Evolutionary conservation across 2,113 vertebrate species (phyloP).

Genomic region (Podarcis muralis): DNA sequence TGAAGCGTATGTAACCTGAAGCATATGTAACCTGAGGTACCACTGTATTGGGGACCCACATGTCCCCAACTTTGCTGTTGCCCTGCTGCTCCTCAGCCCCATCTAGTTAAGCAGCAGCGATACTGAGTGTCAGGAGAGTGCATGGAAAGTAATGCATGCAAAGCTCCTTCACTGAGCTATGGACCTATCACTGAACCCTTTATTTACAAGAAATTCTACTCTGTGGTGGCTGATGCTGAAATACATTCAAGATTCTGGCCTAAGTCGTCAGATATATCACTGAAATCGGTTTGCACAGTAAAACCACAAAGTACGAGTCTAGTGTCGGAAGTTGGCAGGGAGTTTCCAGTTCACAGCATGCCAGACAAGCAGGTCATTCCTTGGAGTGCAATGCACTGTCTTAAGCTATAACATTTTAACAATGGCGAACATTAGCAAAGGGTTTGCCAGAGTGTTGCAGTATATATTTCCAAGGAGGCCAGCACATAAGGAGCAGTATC

Average conservation of each 20-base stretch:
- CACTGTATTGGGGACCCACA: background rate
- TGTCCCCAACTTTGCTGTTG: no score
- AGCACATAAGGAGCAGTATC: background rate
- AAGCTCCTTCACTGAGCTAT: background rate
- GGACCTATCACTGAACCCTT: background rate
- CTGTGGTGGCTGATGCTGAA: background rate
- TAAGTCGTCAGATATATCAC: constrained; percentile 30
- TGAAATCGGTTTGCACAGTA: constrained; percentile 20
- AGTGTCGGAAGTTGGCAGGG: constrained; percentile 12
- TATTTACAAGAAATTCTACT: background rate
- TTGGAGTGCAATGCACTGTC: background rate
- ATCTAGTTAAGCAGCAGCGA: no score
- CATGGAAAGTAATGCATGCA: background rate
- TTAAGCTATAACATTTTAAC: constrained; percentile 24
- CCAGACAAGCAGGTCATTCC: constrained; percentile 17
- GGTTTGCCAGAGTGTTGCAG: constrained; percentile 19
- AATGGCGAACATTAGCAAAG: constrained; percentile 27
- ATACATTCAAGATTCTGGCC: background rate
- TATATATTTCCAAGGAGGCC: constrained; percentile 33
- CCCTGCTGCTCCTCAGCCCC: no score
- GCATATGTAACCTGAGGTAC: no score
- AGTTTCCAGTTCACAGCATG: constrained; percentile 5
- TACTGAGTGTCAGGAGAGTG: no score
- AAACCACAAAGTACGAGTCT: background rate
- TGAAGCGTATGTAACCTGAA: no score